phyloP scores from a whole-genome alignment of 1,140 invertebrate species.

The Papilio dardanus region DNA sequence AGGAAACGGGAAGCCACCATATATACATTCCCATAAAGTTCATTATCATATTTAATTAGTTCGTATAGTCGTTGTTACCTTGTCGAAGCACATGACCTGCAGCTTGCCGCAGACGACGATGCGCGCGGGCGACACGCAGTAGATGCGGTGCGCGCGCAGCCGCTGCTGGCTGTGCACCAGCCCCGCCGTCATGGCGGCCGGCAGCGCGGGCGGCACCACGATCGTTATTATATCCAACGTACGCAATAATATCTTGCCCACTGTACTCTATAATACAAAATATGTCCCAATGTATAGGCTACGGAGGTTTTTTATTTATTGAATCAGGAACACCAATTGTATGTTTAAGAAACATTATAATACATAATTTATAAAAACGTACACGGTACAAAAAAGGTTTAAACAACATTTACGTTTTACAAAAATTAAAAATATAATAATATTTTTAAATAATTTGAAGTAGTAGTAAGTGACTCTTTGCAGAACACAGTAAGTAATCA shows the following conservation, averaged over 20 bases:
- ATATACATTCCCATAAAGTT: conserved; percentile 35
- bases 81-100: conserved; percentile 97
- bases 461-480: too few species aligned
- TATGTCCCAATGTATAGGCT: not conserved
- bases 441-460: too few species aligned
- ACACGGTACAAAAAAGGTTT: too few species aligned
- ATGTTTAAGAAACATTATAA: too few species aligned
- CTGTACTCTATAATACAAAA: conserved; percentile 57
- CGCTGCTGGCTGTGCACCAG: conserved; percentile 91
- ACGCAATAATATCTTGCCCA: conserved; percentile 81
- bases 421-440: too few species aligned
- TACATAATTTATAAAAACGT: too few species aligned
- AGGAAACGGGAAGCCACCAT: conserved; percentile 25
- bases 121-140: conserved; percentile 94
- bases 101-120: conserved; percentile 96
- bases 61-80: too few species aligned
- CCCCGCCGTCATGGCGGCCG: conserved; percentile 97
- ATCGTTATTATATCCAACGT: conserved; percentile 97
- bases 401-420: too few species aligned
- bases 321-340: too few species aligned
- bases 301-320: not conserved
- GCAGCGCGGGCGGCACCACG: conserved; percentile 96
- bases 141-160: conserved; percentile 90
- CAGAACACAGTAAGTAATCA: too few species aligned
- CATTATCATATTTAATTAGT: too few species aligned